Evolutionary conservation across 2,113 vertebrate species (phyloP).

Genomic region (Macquaria ambigua): DNA sequence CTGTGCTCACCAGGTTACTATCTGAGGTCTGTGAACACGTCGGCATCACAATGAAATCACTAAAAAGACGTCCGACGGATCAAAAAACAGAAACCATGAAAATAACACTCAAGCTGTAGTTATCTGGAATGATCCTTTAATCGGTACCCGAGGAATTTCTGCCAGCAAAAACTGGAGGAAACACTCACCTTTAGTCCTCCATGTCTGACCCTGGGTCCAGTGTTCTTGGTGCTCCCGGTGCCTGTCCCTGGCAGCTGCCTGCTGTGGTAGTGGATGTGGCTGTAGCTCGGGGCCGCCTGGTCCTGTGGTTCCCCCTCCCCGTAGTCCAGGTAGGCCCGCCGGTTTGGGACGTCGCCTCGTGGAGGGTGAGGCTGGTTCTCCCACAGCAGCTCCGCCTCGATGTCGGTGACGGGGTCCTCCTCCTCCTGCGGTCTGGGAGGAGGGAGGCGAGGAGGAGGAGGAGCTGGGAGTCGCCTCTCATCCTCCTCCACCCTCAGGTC

Average conservation of each 20-base stretch:
- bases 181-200: conserved; percentile 42
- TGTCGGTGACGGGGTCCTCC: conserved; percentile 58
- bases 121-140: too few relatives aligned
- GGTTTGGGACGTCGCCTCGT: conserved; percentile 80
- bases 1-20: too few relatives aligned
- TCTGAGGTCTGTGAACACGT: too few relatives aligned
- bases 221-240: background rate
- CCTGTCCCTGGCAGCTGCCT: conserved; percentile 31
- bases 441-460: conserved; percentile 30
- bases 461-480: background rate
- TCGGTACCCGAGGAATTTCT: too few relatives aligned
- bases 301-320: conserved; percentile 57
- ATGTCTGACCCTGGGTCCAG: conserved; percentile 35
- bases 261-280: conserved; percentile 2
- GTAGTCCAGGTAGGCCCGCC: conserved; percentile 60
- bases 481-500: conserved; percentile 63
- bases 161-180: background rate
- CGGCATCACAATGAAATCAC: too few relatives aligned
- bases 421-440: conserved; percentile 23
- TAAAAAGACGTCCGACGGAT: background rate
- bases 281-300: conserved; percentile 29
- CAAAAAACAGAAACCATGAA: background rate
- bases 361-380: conserved; percentile 72
- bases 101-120: too few relatives aligned
- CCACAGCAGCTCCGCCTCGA: conserved; percentile 64